Base-by-base conservation (phyloP, 2,888 invertebrate species). In the Andrena chrysosceles region DNA sequence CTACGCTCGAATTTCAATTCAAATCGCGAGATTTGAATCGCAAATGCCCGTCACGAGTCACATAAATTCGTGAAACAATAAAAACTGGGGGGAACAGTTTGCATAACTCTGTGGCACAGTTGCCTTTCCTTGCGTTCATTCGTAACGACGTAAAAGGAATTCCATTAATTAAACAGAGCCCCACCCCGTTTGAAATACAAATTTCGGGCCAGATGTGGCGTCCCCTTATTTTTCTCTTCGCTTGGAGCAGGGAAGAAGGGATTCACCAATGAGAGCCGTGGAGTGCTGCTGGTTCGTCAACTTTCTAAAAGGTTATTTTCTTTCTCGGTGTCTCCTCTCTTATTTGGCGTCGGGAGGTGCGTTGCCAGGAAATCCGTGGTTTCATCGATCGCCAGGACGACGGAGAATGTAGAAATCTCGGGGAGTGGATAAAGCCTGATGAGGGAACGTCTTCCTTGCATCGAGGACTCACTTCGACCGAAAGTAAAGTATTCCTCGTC, bases 361-460 rank as follows among this genome's bases (percentile, higher is more conserved):
- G 67, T 69, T 71, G 77, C 82, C 70, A 73, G 77, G 73, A 76
- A 73, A 77, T 83, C 73, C 70, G 66, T 62, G 77, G 74, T 81
- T 77, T 74, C 74, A 83, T 81, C 77, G 81, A 83, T 77, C 77
- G 60, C 35, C 10, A 69, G 64, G 59, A 62, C 68, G 56, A 64
- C 67, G 75, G 75, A 56, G n/a, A 23, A 52, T 52, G 29, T 20
- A 49, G 23, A 52, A 52, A 52, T 67, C 67, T 67, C 42, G 33
- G 42, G 26, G 35, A 48, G 26, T 48, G 48, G 64, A 16, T 26
- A 29, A 26, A 26, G 16, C 26, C 7, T 16, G 23, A 48, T 7
- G 48, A 48, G 29, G 26, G 26, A 48, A 29, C 48, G 20, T 42
- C 42, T 66, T 35, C 26, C 64, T 66, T 23, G 29, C 20, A 60